Evolutionary conservation across 2,797 vertebrate genomes (phyloP).

Genomic region (Acropternis orthonyx): DNA sequence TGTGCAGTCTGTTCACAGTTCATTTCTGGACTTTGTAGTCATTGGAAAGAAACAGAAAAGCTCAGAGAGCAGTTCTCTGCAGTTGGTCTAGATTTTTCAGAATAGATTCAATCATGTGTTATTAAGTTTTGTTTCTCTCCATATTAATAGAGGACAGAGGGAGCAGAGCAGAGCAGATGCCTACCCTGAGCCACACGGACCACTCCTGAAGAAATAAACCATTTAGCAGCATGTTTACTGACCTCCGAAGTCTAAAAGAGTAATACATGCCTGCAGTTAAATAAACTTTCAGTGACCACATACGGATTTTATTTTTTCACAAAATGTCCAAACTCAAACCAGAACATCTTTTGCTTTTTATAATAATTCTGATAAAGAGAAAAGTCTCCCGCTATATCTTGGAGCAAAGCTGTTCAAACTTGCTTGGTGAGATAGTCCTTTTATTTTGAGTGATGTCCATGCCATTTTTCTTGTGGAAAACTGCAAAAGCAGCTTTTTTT

Average conservation of each 20-base stretch:
- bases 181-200: neutral
- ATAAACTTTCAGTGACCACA: neutral
- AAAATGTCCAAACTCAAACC: neutral
- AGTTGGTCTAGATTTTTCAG: neutral
- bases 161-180: neutral
- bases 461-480: neutral
- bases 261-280: neutral
- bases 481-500: neutral
- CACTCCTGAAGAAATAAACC: neutral
- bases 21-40: neutral
- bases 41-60: neutral
- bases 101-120: neutral
- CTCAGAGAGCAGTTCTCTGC: neutral
- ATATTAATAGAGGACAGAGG: neutral
- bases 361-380: neutral
- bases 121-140: neutral
- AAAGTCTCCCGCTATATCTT: neutral
- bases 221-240: neutral
- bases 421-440: neutral
- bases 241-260: neutral
- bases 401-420: neutral
- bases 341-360: neutral
- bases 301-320: neutral
- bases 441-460: neutral
- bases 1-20: neutral